These are phyloP conservation scores for Nemotelus pantherinus DNA, from an alignment of 2,888 invertebrate species.

Conservation along the genomic window DNA sequence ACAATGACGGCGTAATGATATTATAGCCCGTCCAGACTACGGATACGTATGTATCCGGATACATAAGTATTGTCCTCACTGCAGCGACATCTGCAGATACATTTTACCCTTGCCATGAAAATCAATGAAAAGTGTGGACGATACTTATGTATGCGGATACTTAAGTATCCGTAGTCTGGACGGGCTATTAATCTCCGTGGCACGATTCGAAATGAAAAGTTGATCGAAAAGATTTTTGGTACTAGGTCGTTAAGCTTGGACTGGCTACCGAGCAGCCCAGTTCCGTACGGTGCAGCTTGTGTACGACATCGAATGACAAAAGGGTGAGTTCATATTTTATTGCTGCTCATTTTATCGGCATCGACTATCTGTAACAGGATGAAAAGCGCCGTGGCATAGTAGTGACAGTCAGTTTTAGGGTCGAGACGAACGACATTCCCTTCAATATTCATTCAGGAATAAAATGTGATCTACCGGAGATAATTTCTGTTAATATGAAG, in stretches of 20 bases:
- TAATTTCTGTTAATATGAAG: conserved; percentile 41
- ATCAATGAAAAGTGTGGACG: no score
- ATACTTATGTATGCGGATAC: no score
- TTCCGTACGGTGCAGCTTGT: not conserved
- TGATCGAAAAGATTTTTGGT: conserved; percentile 39
- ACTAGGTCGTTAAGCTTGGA: not conserved
- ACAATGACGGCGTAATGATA: not conserved
- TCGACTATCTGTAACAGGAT: conserved; percentile 14
- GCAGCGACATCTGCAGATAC: no score
- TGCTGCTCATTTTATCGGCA: conserved; percentile 34
- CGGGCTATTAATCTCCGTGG: conserved; percentile 39
- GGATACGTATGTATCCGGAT: no score
- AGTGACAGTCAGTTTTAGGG: not conserved
- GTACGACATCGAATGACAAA: not conserved
- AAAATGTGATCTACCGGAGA: conserved; percentile 35
- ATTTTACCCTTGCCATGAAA: no score
- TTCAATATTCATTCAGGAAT: conserved; percentile 1
- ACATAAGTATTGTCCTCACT: no score
- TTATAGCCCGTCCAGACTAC: no score
- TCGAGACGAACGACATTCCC: not conserved
- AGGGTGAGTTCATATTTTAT: conserved; percentile 41
- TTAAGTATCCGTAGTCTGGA: no score
- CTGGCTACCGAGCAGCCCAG: conserved; percentile 11
- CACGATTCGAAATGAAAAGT: conserved; percentile 34
- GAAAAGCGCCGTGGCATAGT: not conserved